A percentile compares a stretch with the other conserved stretches of the same genome.
phyloP scores from a whole-genome alignment of 2,797 vertebrate species.

The Mormyrus hasselquistii region DNA sequence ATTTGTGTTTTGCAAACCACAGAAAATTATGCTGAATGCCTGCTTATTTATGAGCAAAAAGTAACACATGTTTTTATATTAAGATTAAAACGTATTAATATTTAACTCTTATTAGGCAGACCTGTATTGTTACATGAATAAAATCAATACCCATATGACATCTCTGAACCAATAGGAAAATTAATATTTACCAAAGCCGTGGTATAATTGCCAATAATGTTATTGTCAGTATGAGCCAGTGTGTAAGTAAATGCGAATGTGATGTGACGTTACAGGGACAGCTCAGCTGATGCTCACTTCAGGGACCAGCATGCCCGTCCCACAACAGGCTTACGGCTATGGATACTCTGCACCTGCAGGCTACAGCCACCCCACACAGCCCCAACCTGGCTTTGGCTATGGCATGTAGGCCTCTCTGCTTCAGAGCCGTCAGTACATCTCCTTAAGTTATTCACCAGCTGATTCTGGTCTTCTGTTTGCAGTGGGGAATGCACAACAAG shows the following conservation, averaged over 20 bases:
- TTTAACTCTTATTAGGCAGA: not conserved
- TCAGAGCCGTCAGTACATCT: slow-evolving; percentile 65
- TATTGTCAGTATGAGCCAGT: not conserved
- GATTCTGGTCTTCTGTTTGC: slow-evolving; percentile 80
- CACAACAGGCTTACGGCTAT: slow-evolving; percentile 93
- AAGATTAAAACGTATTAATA: not conserved
- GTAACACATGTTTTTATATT: not conserved
- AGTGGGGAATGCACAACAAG: slow-evolving; percentile 74
- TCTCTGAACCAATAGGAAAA: not conserved
- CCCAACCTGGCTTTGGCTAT: slow-evolving; percentile 88
- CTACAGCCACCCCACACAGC: slow-evolving; percentile 77
- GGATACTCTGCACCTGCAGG: slow-evolving; percentile 82
- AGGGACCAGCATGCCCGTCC: slow-evolving; percentile 88
- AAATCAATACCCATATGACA: not conserved
- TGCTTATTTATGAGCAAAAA: not conserved
- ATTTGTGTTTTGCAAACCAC: not conserved
- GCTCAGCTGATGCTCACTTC: slow-evolving; percentile 98
- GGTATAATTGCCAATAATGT: not conserved
- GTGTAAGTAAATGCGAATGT: not conserved
- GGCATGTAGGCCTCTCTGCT: slow-evolving; percentile 77
- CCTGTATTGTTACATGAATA: not conserved
- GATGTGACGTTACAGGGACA: slow-evolving; percentile 68
- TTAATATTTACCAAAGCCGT: not conserved
- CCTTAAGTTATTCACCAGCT: slow-evolving; percentile 81
- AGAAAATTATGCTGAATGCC: not conserved